phyloP scores from a whole-genome alignment of 2,797 vertebrate genomes.

The Sebastes diaconus region DNA sequence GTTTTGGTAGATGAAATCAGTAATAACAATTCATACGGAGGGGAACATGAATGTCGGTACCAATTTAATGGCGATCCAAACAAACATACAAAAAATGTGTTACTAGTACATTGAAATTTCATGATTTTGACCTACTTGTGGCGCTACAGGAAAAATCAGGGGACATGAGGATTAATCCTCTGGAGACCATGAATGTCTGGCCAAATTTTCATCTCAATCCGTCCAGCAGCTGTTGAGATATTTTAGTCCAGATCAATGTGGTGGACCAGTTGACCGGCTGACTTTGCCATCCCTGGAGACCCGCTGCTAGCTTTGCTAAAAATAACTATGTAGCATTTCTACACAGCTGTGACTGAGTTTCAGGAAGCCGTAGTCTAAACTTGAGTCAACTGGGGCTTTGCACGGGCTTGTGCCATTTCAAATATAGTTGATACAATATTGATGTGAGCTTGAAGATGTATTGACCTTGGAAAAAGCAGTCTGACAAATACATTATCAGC shows the following conservation, averaged over 20 bases:
- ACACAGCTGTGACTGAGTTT: neutral
- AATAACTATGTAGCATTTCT: conserved; percentile 2
- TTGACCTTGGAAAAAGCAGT: neutral
- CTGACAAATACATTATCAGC: neutral
- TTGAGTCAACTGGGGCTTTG: neutral
- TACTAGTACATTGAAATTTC: neutral
- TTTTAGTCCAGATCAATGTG: neutral
- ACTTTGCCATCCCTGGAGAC: neutral
- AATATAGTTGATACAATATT: neutral
- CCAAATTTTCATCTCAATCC: neutral
- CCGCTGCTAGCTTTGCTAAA: neutral
- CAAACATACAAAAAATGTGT: neutral
- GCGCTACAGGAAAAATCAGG: neutral
- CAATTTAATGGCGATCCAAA: neutral
- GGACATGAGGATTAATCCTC: neutral
- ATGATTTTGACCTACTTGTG: neutral
- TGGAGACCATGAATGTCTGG: neutral
- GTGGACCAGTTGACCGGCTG: neutral
- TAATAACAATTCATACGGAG: neutral
- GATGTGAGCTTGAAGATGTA: neutral
- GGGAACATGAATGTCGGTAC: neutral
- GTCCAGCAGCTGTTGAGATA: neutral
- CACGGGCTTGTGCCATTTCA: neutral
- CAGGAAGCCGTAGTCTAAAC: neutral
- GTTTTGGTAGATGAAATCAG: no score